Conservation (phyloP, 2,888 invertebrate genomes). For the Ectemnius continuus region DNA sequence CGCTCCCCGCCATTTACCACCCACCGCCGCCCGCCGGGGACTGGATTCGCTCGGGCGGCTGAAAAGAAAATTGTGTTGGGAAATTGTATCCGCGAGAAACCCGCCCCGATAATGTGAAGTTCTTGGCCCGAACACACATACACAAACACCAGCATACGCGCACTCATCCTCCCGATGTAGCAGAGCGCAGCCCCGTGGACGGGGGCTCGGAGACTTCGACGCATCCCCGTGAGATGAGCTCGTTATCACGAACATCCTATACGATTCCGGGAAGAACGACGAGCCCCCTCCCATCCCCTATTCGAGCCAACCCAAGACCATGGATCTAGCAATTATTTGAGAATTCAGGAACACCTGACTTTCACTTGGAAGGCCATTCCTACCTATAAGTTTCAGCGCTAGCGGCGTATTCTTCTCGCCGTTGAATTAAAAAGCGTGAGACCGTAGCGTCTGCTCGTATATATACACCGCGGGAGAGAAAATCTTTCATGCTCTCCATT, state of each 20-base stretch:
- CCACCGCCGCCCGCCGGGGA: conserved; percentile 50
- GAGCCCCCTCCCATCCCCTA: background rate
- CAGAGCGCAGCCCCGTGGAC: background rate
- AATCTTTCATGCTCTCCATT: no score
- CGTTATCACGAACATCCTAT: conserved; percentile 1
- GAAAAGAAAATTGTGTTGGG: conserved; percentile 72
- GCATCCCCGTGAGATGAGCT: background rate
- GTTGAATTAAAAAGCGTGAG: no score
- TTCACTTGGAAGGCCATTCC: no score
- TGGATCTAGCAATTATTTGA: no score
- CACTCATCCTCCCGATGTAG: conserved; percentile 8
- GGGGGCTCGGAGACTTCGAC: background rate
- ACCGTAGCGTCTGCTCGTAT: no score
- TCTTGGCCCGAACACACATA: conserved; percentile 33
- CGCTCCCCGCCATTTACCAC: conserved; percentile 60
- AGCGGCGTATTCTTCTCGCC: no score
- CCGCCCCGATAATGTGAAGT: conserved; percentile 59
- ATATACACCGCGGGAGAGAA: no score
- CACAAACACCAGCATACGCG: background rate
- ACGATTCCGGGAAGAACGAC: background rate
- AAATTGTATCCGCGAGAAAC: conserved; percentile 70
- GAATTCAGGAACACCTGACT: no score
- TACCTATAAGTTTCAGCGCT: no score
- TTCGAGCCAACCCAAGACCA: background rate
- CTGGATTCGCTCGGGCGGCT: conserved; percentile 60